Evolutionary conservation across 2,888 invertebrate genomes (phyloP).

Genomic region (Celastrina argiolus): DNA sequence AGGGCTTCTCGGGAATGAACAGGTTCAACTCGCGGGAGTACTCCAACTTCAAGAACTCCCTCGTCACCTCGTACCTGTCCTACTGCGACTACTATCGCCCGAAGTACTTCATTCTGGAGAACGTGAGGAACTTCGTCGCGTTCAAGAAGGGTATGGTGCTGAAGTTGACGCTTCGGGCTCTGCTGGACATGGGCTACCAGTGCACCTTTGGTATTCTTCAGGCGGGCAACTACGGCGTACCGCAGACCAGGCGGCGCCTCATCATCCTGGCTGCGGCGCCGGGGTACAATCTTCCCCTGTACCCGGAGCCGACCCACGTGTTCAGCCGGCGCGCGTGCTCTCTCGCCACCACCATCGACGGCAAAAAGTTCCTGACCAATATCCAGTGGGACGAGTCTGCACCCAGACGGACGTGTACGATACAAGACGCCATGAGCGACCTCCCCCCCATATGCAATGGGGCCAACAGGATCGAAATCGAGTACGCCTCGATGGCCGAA

Average conservation of each 20-base stretch:
- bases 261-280: constrained; percentile 91
- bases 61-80: constrained; percentile 88
- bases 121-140: constrained; percentile 90
- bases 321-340: constrained; percentile 84
- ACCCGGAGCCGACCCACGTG: constrained; percentile 88
- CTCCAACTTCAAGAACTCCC: constrained; percentile 90
- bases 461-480: constrained; percentile 81
- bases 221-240: constrained; percentile 91
- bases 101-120: constrained; percentile 89
- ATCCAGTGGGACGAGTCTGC: constrained; percentile 82
- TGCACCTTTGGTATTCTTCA: constrained; percentile 91
- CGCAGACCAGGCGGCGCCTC: constrained; percentile 87
- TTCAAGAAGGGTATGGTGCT: constrained; percentile 89
- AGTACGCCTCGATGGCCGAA: constrained; percentile 83
- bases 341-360: constrained; percentile 63
- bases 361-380: constrained; percentile 70
- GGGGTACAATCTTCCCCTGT: constrained; percentile 83
- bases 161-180: constrained; percentile 85
- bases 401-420: constrained; percentile 86
- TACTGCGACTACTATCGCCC: constrained; percentile 92
- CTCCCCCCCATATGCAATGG: constrained; percentile 87
- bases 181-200: constrained; percentile 91
- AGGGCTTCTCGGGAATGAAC: constrained; percentile 94
- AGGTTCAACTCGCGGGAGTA: constrained; percentile 90
- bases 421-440: constrained; percentile 90